These are phyloP conservation scores for Tamandua tetradactyla DNA, from an alignment of 2,797 vertebrate genomes.

Conservation along the genomic window DNA sequence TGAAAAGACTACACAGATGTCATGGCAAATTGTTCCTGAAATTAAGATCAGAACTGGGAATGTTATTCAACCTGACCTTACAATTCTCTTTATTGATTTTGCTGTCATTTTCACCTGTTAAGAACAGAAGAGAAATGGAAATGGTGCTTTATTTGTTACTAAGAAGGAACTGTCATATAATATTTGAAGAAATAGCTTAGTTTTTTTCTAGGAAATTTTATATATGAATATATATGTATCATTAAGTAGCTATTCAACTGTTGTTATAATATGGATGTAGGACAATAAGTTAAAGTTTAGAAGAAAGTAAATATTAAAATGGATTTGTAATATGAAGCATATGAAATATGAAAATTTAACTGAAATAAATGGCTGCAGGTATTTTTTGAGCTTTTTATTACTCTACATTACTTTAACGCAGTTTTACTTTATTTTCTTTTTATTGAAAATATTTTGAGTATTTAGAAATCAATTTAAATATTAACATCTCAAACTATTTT, in stretches of 20 bases:
- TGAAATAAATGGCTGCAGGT: background rate
- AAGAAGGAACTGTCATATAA: background rate
- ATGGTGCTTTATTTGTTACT: conserved; percentile 14
- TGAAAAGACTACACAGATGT: conserved; percentile 75
- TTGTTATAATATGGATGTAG: background rate
- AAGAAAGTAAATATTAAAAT: background rate
- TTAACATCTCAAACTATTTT: background rate
- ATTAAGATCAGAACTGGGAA: conserved; percentile 81
- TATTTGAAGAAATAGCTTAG: background rate
- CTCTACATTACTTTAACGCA: background rate
- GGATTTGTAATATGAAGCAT: background rate
- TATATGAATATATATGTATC: background rate
- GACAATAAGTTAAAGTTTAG: background rate
- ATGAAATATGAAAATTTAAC: background rate
- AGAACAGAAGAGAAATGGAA: conserved; percentile 69
- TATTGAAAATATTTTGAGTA: conserved; percentile 7
- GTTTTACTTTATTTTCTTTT: background rate
- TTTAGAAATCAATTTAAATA: background rate
- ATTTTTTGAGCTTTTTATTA: background rate
- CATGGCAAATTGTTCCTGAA: conserved; percentile 83
- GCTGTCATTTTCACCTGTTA: conserved; percentile 81
- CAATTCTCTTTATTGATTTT: conserved; percentile 83
- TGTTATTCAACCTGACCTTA: conserved; percentile 81
- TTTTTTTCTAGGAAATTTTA: conserved; percentile 1
- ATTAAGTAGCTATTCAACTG: background rate